These are phyloP conservation scores for Monopterus albus DNA, from an alignment of 2,113 vertebrate genomes.

Conservation along the genomic window DNA sequence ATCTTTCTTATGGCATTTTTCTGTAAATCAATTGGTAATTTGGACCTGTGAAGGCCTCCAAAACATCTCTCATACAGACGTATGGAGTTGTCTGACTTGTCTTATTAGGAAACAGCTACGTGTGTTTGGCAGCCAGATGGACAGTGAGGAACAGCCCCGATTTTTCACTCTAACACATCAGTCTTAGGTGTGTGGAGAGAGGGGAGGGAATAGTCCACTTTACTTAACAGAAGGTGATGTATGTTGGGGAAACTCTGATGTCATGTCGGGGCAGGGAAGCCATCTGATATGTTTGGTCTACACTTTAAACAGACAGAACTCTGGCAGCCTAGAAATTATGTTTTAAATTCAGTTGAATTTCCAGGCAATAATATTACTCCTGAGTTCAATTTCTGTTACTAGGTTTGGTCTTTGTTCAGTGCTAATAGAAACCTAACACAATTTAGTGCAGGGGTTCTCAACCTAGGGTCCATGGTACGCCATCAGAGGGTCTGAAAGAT, in stretches of 20 bases:
- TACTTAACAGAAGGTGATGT: constrained; percentile 34
- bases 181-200: constrained; percentile 12
- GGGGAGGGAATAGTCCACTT: constrained; percentile 24
- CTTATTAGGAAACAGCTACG: constrained; percentile 31
- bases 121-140: constrained; percentile 41
- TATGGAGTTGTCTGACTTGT: constrained; percentile 1
- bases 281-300: constrained; percentile 48
- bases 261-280: constrained; percentile 23
- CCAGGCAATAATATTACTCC: too few relatives aligned
- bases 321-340: constrained; percentile 10
- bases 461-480: too few relatives aligned
- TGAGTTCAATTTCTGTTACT: background rate
- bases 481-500: too few relatives aligned
- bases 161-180: constrained; percentile 43
- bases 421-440: background rate
- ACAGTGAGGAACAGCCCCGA: constrained; percentile 19
- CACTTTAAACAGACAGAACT: constrained; percentile 39
- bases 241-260: constrained; percentile 57
- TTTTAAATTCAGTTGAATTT: background rate
- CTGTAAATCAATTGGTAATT: constrained; percentile 7
- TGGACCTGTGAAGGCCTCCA: background rate
- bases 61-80: constrained; percentile 9
- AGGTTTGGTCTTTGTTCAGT: background rate
- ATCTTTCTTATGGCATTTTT: constrained; percentile 6
- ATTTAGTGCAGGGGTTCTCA: too few relatives aligned